These are phyloP conservation scores for Lipophrys pholis DNA, from an alignment of 2,113 vertebrate genomes.

Conservation along the genomic window DNA sequence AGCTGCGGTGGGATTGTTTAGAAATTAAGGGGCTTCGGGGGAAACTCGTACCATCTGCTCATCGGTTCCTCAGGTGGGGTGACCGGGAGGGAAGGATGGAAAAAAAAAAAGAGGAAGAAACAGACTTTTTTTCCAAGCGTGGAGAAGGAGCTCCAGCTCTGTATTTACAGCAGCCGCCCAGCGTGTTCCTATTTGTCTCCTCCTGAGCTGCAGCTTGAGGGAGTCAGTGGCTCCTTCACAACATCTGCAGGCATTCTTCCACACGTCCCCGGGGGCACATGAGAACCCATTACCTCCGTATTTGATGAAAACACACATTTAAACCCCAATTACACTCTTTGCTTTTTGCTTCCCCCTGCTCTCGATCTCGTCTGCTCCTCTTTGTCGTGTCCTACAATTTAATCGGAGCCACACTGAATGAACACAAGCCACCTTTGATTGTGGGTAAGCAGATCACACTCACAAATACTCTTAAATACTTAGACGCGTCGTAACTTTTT, in stretches of 20 bases:
- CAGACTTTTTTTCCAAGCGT: constrained; percentile 71
- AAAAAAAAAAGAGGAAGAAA: constrained; percentile 17
- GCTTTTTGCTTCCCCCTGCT: constrained; percentile 62
- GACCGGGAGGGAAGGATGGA: constrained; percentile 19
- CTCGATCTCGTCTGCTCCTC: constrained; percentile 57
- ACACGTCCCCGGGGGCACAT: constrained; percentile 71
- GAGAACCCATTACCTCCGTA: constrained; percentile 81
- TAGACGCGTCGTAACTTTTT: not conserved
- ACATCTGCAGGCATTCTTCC: constrained; percentile 75
- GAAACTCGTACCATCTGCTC: constrained; percentile 53
- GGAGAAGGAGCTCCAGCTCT: constrained; percentile 55
- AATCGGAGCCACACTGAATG: constrained; percentile 27
- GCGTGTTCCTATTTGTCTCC: constrained; percentile 76
- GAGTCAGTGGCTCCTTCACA: constrained; percentile 57
- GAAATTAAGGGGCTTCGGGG: constrained; percentile 33
- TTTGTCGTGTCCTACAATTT: constrained; percentile 67
- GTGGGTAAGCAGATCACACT: not conserved
- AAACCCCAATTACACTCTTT: constrained; percentile 82
- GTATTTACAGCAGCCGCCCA: constrained; percentile 77
- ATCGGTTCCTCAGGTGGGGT: constrained; percentile 32
- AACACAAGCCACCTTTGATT: constrained; percentile 24
- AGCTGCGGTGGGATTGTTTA: constrained; percentile 18
- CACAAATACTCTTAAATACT: not conserved
- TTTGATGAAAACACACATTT: constrained; percentile 82
- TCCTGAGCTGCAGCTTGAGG: constrained; percentile 55